Base-by-base conservation (phyloP, 1,140 invertebrate species). In the Ceratosolen solmsi region DNA sequence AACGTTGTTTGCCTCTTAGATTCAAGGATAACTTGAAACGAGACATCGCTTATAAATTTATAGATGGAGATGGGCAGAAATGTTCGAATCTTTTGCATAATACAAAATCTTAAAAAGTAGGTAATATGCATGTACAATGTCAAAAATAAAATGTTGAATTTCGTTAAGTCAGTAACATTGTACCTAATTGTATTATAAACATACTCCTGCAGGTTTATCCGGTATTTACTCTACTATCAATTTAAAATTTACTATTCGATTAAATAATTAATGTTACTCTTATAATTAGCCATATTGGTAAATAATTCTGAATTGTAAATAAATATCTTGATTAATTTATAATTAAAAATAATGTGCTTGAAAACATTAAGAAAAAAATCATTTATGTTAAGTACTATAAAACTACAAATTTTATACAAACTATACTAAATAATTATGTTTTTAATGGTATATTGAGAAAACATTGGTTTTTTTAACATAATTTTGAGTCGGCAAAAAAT, bases 141-240 rank as follows among this genome's bases (percentile, higher is more conserved):
- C 60, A 76, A 77, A 82, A 78, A 73, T 82, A 78, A 82, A 82
- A 78, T 76, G 51, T 78, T 36, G 68, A 63, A 77, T 78, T 46
- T 8, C 41, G 27, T 77, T 78, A n/a, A n/a, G n/a, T n/a, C n/a
- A 60, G 33, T 63, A 78, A 75, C 4, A 51, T 77, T 78, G 51
- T 73, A 72, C 75, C 75, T 78, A 51, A 49, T 82, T 11, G 11
- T 51, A 17, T 46, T 5, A 63, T 63, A 51, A 72, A 72, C 51
- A 77, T 63, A 25, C 46, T 46, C 73, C 79, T 74, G 73, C 46
- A 82, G 80, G 80, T 22, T 76, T 49, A 76, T 71, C 51, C 46
- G 30, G 63, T 65, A 78, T 3, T 38, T 76, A 70, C 27, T 82
- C n/a, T 63, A 72, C 51, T n/a, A 78, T 51, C 75, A 63, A 36